Percentiles rank a stretch among this genome's conserved stretches.
phyloP scores from a whole-genome alignment of 2,888 invertebrate species.

The Seira ritae region DNA sequence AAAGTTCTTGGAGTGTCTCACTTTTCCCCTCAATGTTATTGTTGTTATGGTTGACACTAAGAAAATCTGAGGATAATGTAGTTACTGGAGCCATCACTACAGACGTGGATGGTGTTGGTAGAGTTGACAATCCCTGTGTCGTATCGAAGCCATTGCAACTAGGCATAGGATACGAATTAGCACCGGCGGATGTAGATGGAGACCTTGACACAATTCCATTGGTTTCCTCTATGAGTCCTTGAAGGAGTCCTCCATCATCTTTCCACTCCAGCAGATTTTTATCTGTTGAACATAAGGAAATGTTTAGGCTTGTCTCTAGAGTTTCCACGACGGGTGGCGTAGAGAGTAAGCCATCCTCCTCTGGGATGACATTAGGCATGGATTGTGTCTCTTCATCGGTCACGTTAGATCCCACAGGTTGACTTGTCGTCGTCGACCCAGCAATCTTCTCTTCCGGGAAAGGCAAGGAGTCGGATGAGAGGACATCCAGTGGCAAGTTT shows the following conservation, averaged over 20 bases:
- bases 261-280: constrained; percentile 50
- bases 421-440: not conserved
- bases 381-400: constrained; percentile 45
- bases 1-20: constrained; percentile 54
- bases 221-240: constrained; percentile 47
- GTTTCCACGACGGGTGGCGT: constrained; percentile 14
- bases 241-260: constrained; percentile 46
- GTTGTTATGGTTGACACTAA: constrained; percentile 53
- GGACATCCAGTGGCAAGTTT: constrained; percentile 7
- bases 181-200: constrained; percentile 38
- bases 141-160: not conserved
- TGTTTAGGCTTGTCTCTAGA: constrained; percentile 30
- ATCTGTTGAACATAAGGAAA: constrained; percentile 24
- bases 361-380: constrained; percentile 41
- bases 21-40: constrained; percentile 57
- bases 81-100: constrained; percentile 29
- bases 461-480: constrained; percentile 47
- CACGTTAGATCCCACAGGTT: not conserved
- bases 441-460: constrained; percentile 45
- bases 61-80: constrained; percentile 31
- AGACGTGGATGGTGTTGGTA: constrained; percentile 15
- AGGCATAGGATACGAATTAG: constrained; percentile 38
- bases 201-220: constrained; percentile 29
- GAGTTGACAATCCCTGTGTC: not conserved
- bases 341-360: not conserved